Evolutionary conservation across 2,888 invertebrate genomes (phyloP).

Genomic region (Sarcophaga subvicina): DNA sequence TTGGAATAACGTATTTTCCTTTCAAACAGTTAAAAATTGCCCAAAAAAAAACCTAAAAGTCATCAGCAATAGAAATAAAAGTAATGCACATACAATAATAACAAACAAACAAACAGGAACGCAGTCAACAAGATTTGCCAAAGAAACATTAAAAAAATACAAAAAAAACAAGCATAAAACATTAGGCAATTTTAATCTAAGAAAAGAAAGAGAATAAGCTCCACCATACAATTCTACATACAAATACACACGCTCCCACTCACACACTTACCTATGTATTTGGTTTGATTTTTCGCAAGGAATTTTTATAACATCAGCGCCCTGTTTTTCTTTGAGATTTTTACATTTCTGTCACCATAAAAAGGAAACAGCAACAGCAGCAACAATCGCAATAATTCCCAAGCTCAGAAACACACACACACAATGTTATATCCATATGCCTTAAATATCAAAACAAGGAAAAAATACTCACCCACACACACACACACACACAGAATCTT

Average conservation of each 20-base stretch:
- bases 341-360: conserved; percentile 45
- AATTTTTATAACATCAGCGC: conserved; percentile 67
- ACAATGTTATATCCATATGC: conserved; percentile 11
- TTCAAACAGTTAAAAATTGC: conserved; percentile 46
- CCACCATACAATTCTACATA: no score
- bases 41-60: conserved; percentile 20
- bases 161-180: conserved; percentile 39
- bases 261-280: no score
- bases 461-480: conserved; percentile 44
- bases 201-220: no score
- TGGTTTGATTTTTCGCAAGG: conserved; percentile 37
- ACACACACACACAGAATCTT: neutral
- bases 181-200: conserved; percentile 43
- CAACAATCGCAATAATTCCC: conserved; percentile 3
- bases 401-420: neutral
- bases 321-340: conserved; percentile 41
- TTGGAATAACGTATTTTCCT: conserved; percentile 39
- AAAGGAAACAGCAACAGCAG: conserved; percentile 27
- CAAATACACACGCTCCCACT: no score
- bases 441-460: conserved; percentile 53
- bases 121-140: conserved; percentile 33
- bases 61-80: conserved; percentile 5
- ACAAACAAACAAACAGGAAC: conserved; percentile 19
- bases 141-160: conserved; percentile 37
- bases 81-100: conserved; percentile 66